Evolutionary conservation across 2,888 invertebrate genomes (phyloP).

Genomic region (Habrosyne pyritoides): DNA sequence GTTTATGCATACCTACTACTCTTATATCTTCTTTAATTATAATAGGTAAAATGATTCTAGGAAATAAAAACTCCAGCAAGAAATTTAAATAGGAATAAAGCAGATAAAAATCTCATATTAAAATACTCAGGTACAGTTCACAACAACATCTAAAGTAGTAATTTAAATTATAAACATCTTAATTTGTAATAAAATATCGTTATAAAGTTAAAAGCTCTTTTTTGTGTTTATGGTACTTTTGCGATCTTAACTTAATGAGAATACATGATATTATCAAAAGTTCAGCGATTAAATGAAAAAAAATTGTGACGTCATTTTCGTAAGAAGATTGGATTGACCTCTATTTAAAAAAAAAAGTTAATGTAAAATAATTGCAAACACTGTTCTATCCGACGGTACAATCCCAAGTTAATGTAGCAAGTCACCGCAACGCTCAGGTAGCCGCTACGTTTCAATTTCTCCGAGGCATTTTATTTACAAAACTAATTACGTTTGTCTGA

Average conservation of each 20-base stretch:
- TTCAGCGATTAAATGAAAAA: background rate
- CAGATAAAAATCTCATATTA: slow-evolving; percentile 36
- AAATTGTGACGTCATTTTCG: background rate
- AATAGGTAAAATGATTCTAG: slow-evolving; percentile 12
- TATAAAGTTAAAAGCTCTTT: background rate
- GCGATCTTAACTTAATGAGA: background rate
- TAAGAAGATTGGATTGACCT: slow-evolving; percentile 9
- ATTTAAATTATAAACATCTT: background rate
- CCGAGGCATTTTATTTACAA: slow-evolving; percentile 82
- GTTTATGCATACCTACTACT: background rate
- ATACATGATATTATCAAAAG: background rate
- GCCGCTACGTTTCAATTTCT: slow-evolving; percentile 81
- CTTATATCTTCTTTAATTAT: background rate
- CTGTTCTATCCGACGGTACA: slow-evolving; percentile 51
- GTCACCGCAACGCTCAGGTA: slow-evolving; percentile 76
- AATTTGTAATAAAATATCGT: background rate
- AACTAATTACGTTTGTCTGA: slow-evolving; percentile 83
- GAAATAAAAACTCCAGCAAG: slow-evolving; percentile 22
- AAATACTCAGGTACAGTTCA: slow-evolving; percentile 30
- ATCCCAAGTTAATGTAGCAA: slow-evolving; percentile 69
- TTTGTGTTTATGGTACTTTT: background rate
- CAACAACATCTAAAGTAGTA: slow-evolving; percentile 18
- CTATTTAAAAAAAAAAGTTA: background rate
- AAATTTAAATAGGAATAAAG: slow-evolving; percentile 34
- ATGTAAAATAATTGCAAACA: slow-evolving; percentile 31